phyloP scores from a whole-genome alignment of 1,140 invertebrate genomes.

The Bombus picipes region DNA sequence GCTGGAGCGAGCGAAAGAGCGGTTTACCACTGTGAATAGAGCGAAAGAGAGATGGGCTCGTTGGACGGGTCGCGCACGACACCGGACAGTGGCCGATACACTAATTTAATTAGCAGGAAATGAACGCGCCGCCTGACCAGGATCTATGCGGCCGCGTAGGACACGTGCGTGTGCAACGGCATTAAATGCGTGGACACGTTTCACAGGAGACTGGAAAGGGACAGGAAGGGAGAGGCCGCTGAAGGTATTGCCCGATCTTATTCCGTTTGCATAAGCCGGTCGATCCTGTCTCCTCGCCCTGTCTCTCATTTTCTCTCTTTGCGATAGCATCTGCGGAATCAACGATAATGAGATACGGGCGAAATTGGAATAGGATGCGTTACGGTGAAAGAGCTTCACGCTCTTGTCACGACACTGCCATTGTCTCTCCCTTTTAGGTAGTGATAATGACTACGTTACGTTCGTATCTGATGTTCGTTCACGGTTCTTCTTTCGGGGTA shows the following conservation, averaged over 20 bases:
- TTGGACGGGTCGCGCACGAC: conserved; percentile 65
- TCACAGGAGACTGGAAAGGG: conserved; percentile 8
- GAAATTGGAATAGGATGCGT: conserved; percentile 61
- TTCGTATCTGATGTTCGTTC: background rate
- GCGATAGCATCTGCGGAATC: conserved; percentile 59
- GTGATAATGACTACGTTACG: background rate
- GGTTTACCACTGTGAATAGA: too few relatives aligned
- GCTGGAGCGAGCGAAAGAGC: background rate
- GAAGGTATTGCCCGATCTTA: conserved; percentile 44
- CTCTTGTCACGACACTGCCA: conserved; percentile 17
- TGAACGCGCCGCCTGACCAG: conserved; percentile 57
- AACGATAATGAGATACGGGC: conserved; percentile 45
- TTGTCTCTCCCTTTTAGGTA: background rate
- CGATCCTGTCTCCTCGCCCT: conserved; percentile 21
- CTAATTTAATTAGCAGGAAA: conserved; percentile 79
- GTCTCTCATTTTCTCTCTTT: conserved; percentile 3
- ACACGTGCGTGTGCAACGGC: conserved; percentile 62
- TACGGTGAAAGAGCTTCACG: conserved; percentile 27
- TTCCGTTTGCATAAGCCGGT: conserved; percentile 57
- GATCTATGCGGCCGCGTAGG: conserved; percentile 45
- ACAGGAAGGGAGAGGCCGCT: conserved; percentile 21
- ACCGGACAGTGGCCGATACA: conserved; percentile 70
- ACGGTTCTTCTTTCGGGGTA: too few relatives aligned
- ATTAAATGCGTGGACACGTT: conserved; percentile 64
- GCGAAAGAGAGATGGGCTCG: background rate